Evolutionary conservation across 2,113 vertebrate genomes (phyloP), one percentile per base, ranked within the genome.

Genomic region (Progne subis): DNA sequence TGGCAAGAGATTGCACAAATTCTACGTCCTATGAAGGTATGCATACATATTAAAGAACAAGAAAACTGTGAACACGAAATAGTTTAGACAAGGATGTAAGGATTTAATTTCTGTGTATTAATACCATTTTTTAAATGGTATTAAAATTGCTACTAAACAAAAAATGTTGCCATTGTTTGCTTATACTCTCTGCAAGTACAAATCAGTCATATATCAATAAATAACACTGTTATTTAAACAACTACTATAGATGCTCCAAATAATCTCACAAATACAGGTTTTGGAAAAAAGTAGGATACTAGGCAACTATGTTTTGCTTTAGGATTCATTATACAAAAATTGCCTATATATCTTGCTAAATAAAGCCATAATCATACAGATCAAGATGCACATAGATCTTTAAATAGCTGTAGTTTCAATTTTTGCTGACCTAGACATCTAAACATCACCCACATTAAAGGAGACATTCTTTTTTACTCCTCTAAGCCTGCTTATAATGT

Each of bases 11-110:
- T 8, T 61, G 25, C 12, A 80, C 6, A 59, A 49, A 49, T 47
- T 69, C 41, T 52, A 1, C 29, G 26, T 72, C 44, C 29, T 71
- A 5, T 52, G 11, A 25, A 65, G 2, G 8, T 19, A 24, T 7
- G 5, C 12, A 28, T 26, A 16, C 4, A 31, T 37, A 57, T 52
- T 74, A 74, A 84, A 76, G 8, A 82, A 16, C 1, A 57, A 77
- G 11, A 68, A n/a, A 79, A 57, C 14, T 26, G 21, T 53, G 16
- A 83, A 31, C 15, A 52, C 12, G 10, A 68, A 91, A 69, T n/a
- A 0, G 1, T 69, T 77, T 69, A 72, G 24, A 69, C 16, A 74
- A 80, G 20, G 12, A 46, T 1, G 0, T 37, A 46, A 70, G 11
- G 16, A 76, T 26, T 90, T 88, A 23, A 80, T 8, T 32, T 69